Base-by-base conservation (phyloP, 2,113 vertebrate species). In the Gymnorhina tibicen region DNA sequence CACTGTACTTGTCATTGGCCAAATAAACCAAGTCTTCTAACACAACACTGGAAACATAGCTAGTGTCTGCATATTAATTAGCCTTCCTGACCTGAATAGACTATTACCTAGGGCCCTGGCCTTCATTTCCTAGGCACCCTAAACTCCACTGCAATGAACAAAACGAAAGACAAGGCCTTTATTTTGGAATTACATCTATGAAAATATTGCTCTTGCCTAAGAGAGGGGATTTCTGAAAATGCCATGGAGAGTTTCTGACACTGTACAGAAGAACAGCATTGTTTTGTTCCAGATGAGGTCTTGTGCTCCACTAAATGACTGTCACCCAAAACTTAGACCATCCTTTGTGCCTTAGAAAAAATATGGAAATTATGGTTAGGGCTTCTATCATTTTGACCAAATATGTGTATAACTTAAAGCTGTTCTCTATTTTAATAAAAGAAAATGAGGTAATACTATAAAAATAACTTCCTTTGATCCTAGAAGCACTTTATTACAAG, bases 1-100 rank as follows among this genome's bases (percentile, higher is more conserved):
- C 72, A 64, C 28, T 80, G 83, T 83, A 89, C 69, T 93, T 89
- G 66, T 81, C 94, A 89, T 78, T 96, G 96, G 94, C 92, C 92
- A 95, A 97, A 97, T 91, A 96, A 96, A 92, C 94, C 77, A 92
- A 92, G 73, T 82, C 86, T 94, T 96, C 92, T 96, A 92, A 85
- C 60, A 89, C 69, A 96, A 94, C 83, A 82, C 49, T 89, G 69
- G 95, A 95, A 95, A 94, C 74, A 79, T 4, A 95, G 95, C 69
- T 85, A 89, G 41, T 82, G 64, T 85, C 85, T 96, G 96, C 88
- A 96, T 95, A 92, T 94, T 96, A 97, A 97, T 97, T 96, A 96
- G 96, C 88, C 93, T 92, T 93, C 95, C 94, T 97, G 96, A 96
- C 95, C 96, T 96, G 94, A 96, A 96, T 94, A 96, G 92, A 85